Evolutionary conservation across 2,113 vertebrate species (phyloP), one percentile per base, ranked within the genome.

Genomic region (Chascanopsetta lugubris): DNA sequence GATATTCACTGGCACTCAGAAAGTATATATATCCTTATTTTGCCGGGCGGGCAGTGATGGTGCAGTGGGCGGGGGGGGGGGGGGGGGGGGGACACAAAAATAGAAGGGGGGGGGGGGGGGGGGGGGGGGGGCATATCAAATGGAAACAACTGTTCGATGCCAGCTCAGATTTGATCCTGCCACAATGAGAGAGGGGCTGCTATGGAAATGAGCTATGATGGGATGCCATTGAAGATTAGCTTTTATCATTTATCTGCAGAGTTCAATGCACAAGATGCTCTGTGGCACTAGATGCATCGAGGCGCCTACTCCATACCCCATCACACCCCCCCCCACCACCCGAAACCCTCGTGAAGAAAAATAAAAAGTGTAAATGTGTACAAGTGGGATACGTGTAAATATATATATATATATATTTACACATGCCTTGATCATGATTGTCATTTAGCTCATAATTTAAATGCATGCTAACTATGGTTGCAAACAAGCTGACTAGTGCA

Each of bases 121-220:
- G 80, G 81, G 83, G 69, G 78, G 72, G 80, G 81, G 74, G 83
- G 84, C 75, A 76, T 78, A 80, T 87, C 76, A 83, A 87, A 87
- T 87, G 75, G 82, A 86, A 86, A 86, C 86, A 89, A 88, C 85
- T 86, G 88, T 75, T 89, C 72, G 47, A 72, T 83, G 87, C 73
- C 82, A 85, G 80, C 77, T 83, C 72, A 58, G 58, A 85, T 88
- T 74, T 85, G 72, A 84, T 82, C 75, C 58, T 27, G 61, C 61
- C 72, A 83, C 80, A 82, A 73, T 67, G 66, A 79, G 48, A 79
- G 48, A 82, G 67, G 61, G 60, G 47, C 72, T 75, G 74, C 64
- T 74, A 75, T 89, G 84, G 75, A 84, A 88, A 89, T 87, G 61
- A 86, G 72, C 77, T 71, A 60, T 67, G 81, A 87, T 83, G 68